phyloP scores from a whole-genome alignment of 2,113 vertebrate species.

The Oenanthe melanoleuca region DNA sequence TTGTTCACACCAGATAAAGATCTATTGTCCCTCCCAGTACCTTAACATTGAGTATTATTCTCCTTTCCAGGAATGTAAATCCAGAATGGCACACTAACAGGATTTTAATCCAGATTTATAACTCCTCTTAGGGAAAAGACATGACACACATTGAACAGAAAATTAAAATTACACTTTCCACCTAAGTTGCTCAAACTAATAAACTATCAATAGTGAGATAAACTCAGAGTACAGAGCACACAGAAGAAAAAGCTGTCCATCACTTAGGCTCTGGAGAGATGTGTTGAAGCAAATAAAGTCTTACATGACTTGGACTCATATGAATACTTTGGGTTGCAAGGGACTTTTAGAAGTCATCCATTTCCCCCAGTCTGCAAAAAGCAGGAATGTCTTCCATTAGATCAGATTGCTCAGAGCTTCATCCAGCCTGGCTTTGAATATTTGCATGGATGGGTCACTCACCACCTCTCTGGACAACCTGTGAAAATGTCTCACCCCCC shows the following conservation, averaged over 20 bases:
- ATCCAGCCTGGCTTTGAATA: not conserved
- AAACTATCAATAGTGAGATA: not conserved
- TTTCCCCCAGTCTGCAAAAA: not conserved
- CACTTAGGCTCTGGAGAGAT: not conserved
- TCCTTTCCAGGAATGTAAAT: not conserved
- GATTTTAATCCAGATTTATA: not conserved
- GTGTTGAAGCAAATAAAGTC: not conserved
- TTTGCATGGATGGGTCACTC: not conserved
- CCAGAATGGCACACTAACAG: not conserved
- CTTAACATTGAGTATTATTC: not conserved
- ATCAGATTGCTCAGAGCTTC: not conserved
- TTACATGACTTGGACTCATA: not conserved
- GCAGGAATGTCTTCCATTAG: not conserved
- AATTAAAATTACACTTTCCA: not conserved
- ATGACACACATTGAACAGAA: not conserved
- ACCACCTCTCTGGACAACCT: not conserved
- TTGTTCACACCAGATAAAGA: not conserved
- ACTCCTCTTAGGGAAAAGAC: not conserved
- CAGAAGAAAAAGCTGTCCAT: not conserved
- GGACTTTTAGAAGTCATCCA: not conserved
- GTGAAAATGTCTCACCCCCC: not conserved
- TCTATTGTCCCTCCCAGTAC: rapidly evolving
- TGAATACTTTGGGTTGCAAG: not conserved
- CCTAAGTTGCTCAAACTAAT: not conserved
- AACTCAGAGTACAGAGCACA: not conserved